Evolutionary conservation across 2,113 vertebrate genomes (phyloP), one percentile per base, ranked within the genome.

Genomic region (Arothron firmamentum): DNA sequence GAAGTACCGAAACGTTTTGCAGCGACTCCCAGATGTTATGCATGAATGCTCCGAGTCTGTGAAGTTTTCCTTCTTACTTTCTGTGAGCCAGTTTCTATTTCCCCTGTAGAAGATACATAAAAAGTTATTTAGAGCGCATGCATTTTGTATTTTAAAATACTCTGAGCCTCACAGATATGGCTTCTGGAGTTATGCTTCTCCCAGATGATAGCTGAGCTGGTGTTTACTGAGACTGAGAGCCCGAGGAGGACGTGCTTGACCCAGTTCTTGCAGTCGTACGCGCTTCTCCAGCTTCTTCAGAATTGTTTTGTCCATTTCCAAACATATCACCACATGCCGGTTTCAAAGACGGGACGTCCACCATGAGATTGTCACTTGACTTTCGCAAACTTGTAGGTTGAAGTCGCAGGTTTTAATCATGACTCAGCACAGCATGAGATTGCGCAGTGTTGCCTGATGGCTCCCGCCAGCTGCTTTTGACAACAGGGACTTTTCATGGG

Each of bases 91-190:
- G 34, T 42, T 68, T 57, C 59, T 69, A 41, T 14, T 34, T 15
- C 9, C 17, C 19, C n/a, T 20, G 20, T 42, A 57, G 49, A 66
- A 79, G 67, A 70, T 21, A 74, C 72, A 50, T 51, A 48, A 68
- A 76, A 70, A 47, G 43, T 48, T 67, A 77, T 80, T 81, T 66
- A 68, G 50, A 56, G 18, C 67, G 71, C 70, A 78, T 85, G 67
- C 62, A 78, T 82, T 79, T 84, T 82, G 63, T 70, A 86, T 81
- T 76, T 62, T 52, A 56, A 62, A 67, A 65, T 69, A 65, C 59
- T 45, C 52, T 50, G 34, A 57, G 50, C 65, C 45, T 38, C 52
- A 52, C 51, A 65, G 55, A 72, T 75, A 72, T 55, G 52, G 52
- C 66, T 66, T 82, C 74, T 25, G 61, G 65, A 66, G 66, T 65